A percentile compares a stretch with the other conserved stretches of the same genome.
phyloP scores from a whole-genome alignment of 1,140 invertebrate species.

The Ooceraea biroi region DNA sequence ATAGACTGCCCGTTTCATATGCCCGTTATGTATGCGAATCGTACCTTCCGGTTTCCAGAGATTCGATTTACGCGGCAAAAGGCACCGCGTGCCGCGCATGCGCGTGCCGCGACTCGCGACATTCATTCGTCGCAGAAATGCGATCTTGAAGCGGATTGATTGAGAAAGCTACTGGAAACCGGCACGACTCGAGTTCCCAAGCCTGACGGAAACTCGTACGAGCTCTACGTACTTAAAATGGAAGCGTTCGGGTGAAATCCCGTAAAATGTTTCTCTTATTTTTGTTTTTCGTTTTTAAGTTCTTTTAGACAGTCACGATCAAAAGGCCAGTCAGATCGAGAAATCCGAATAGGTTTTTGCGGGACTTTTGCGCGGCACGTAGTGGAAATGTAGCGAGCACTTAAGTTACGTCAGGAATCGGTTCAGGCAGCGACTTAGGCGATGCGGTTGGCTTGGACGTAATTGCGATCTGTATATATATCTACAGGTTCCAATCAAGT shows the following conservation, averaged over 20 bases:
- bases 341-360: slow-evolving; percentile 52
- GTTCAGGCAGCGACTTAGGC: slow-evolving; percentile 76
- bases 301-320: slow-evolving; percentile 18
- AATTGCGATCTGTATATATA: too few species aligned
- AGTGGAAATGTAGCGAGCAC: slow-evolving; percentile 71
- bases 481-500: slow-evolving; percentile 1
- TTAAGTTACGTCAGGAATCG: slow-evolving; percentile 63
- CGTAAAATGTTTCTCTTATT: not conserved
- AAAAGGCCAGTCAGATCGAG: slow-evolving; percentile 28
- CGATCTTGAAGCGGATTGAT: not conserved
- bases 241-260: slow-evolving; percentile 36
- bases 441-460: slow-evolving; percentile 29
- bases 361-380: slow-evolving; percentile 64
- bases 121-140: not conserved
- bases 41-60: slow-evolving; percentile 57
- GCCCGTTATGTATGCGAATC: slow-evolving; percentile 24
- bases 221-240: slow-evolving; percentile 24
- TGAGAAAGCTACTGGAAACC: slow-evolving; percentile 32
- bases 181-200: slow-evolving; percentile 20
- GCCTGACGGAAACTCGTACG: slow-evolving; percentile 59
- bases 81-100: slow-evolving; percentile 1
- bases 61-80: not conserved
- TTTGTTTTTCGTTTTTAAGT: not conserved
- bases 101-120: not conserved
- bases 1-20: slow-evolving; percentile 46